Percentiles rank a stretch among this genome's conserved stretches.
Evolutionary conservation across 2,113 vertebrate species (phyloP).

Genomic region (Microcebus lehilahytsara): DNA sequence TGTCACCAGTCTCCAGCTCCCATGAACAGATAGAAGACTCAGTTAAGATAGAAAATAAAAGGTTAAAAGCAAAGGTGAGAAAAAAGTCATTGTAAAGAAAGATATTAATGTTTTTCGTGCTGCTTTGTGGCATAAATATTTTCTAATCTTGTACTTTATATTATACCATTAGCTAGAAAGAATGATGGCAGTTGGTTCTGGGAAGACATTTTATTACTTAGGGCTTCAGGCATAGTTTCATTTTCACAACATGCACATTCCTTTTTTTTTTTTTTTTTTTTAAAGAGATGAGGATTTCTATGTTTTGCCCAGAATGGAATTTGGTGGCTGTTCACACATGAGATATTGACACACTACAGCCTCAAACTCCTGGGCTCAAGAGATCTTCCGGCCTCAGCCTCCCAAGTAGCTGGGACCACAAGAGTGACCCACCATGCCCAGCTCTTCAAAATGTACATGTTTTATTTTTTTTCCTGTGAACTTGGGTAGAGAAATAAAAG

Average conservation of each 20-base stretch:
- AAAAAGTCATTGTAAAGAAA: not conserved
- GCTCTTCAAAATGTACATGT: not conserved
- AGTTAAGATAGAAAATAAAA: not conserved
- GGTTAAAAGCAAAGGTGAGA: not conserved
- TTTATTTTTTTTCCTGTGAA: no score
- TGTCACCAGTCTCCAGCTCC: not conserved
- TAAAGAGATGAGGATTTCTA: not conserved
- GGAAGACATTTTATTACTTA: not conserved
- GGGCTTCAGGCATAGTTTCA: not conserved
- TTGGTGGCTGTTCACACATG: not conserved
- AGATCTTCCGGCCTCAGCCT: not conserved
- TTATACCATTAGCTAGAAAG: not conserved
- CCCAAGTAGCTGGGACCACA: not conserved
- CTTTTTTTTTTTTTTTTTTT: not conserved
- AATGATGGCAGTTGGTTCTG: not conserved
- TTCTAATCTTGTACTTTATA: not conserved
- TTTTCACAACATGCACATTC: not conserved
- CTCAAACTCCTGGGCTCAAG: not conserved
- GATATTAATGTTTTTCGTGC: not conserved
- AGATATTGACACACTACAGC: not conserved
- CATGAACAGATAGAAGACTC: not conserved
- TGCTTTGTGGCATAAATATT: not conserved
- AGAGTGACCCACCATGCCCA: not conserved
- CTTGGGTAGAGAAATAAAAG: no score
- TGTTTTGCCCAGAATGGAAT: not conserved